Evolutionary conservation across 2,888 invertebrate species (phyloP).

Genomic region (Druceiella hillmani): DNA sequence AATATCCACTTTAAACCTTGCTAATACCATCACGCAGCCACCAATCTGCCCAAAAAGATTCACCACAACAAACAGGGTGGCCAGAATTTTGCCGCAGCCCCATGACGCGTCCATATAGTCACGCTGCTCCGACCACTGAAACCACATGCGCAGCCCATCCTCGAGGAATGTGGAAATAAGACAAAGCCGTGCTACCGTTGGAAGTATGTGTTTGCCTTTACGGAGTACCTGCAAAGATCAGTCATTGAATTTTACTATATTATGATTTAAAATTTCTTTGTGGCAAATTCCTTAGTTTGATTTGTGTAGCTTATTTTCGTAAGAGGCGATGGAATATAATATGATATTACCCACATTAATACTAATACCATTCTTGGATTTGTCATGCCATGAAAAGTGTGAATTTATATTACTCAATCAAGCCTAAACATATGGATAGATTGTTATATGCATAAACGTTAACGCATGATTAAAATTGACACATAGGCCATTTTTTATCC

Average conservation of each 20-base stretch:
- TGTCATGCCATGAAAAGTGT: no score
- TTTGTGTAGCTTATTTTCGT: not conserved
- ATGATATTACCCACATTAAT: not conserved
- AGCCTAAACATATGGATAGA: no score
- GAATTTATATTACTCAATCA: no score
- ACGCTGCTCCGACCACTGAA: slow-evolving; percentile 95
- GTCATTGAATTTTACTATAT: not conserved
- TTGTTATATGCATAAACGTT: no score
- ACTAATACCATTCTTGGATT: no score
- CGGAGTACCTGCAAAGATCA: slow-evolving; percentile 71
- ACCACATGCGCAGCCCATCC: slow-evolving; percentile 99
- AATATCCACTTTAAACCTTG: slow-evolving; percentile 83
- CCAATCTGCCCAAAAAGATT: slow-evolving; percentile 96
- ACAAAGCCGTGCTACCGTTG: slow-evolving; percentile 93
- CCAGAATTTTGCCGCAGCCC: slow-evolving; percentile 92
- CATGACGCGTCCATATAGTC: slow-evolving; percentile 98
- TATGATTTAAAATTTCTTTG: no score
- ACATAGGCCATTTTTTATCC: no score
- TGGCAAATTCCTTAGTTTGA: no score
- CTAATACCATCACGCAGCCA: slow-evolving; percentile 94
- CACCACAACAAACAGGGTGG: slow-evolving; percentile 89
- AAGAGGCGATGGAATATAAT: not conserved
- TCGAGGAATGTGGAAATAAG: slow-evolving; percentile 98
- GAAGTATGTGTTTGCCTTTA: slow-evolving; percentile 87
- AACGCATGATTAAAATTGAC: no score